phyloP scores from a whole-genome alignment of 2,113 vertebrate genomes.

The Pelvicachromis taeniatus region DNA sequence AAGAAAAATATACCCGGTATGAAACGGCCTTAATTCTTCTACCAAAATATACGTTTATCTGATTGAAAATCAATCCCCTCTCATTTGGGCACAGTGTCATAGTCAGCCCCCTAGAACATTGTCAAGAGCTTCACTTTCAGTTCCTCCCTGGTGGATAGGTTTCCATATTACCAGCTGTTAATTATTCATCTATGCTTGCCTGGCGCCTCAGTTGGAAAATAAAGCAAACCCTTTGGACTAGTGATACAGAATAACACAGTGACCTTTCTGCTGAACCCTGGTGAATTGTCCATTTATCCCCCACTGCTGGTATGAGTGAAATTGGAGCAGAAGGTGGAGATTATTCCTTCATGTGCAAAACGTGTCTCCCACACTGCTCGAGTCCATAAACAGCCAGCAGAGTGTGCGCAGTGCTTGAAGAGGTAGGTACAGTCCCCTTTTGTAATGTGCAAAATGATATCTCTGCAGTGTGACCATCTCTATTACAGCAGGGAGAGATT shows the following conservation, averaged over 20 bases:
- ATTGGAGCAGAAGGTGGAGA: constrained; percentile 43
- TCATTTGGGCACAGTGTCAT: constrained; percentile 17
- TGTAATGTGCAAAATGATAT: constrained; percentile 78
- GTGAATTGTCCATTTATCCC: constrained; percentile 52
- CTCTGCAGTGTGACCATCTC: constrained; percentile 66
- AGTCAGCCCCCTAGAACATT: constrained; percentile 5
- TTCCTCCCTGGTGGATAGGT: constrained; percentile 54
- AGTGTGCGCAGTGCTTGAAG: constrained; percentile 42
- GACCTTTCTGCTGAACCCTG: constrained; percentile 57
- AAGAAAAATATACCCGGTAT: not conserved
- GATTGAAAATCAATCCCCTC: constrained; percentile 53
- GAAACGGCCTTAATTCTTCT: not conserved
- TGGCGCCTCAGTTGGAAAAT: constrained; percentile 58
- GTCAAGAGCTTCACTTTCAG: constrained; percentile 62
- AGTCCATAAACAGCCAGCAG: constrained; percentile 27
- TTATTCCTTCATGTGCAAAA: constrained; percentile 65
- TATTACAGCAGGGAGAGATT: constrained; percentile 71
- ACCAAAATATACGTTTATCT: constrained; percentile 16
- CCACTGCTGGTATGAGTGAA: constrained; percentile 47
- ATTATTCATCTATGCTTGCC: constrained; percentile 66
- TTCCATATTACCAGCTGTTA: constrained; percentile 69
- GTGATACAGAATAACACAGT: constrained; percentile 41
- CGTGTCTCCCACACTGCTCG: constrained; percentile 2
- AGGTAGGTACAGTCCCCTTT: constrained; percentile 58
- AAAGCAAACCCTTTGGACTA: constrained; percentile 58